These are phyloP conservation scores for Echiichthys vipera DNA, from an alignment of 2,797 vertebrate genomes.

Conservation along the genomic window DNA sequence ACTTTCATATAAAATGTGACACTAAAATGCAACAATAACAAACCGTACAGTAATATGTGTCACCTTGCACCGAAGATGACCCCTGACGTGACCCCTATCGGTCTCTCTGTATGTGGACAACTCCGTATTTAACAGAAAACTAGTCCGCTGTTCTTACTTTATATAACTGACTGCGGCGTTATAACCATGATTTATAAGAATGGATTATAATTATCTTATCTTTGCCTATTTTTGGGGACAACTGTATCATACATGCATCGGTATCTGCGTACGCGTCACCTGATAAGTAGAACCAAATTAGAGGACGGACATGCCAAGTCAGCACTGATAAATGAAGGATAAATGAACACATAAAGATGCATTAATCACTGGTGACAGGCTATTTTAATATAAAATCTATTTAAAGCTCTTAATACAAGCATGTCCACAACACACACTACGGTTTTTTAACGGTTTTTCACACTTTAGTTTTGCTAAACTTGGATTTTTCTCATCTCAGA, in stretches of 20 bases:
- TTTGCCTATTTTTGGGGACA: too few relatives aligned
- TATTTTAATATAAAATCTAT: background rate
- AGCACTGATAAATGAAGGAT: background rate
- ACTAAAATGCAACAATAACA: background rate
- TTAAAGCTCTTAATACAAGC: background rate
- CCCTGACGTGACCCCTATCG: background rate
- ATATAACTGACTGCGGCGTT: background rate
- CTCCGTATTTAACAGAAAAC: background rate
- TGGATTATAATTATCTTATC: background rate
- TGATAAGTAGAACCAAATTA: background rate
- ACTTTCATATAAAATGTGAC: too few relatives aligned
- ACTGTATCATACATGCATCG: background rate
- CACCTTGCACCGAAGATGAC: background rate
- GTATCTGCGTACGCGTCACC: background rate
- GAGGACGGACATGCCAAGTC: background rate
- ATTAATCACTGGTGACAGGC: background rate
- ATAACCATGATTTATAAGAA: background rate
- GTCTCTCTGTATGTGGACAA: background rate
- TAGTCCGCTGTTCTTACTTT: too few relatives aligned
- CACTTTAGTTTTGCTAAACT: background rate
- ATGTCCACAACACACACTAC: background rate
- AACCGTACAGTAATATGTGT: background rate
- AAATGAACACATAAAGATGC: background rate
- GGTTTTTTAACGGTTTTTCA: background rate
- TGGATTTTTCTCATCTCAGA: background rate